phyloP scores from a whole-genome alignment of 2,113 vertebrate genomes.

The Oryzias curvinotus region DNA sequence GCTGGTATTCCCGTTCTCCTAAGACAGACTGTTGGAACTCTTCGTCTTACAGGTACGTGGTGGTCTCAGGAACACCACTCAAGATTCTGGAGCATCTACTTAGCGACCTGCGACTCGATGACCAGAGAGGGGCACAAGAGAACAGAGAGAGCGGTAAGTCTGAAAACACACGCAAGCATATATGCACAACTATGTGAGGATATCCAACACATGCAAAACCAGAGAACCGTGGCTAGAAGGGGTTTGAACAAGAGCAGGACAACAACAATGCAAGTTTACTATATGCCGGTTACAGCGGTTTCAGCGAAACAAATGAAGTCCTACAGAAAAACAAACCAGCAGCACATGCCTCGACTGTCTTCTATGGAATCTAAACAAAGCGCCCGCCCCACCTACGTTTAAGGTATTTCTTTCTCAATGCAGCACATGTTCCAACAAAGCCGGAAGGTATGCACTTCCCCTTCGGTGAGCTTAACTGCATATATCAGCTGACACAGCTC shows the following conservation, averaged over 20 bases:
- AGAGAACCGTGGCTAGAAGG: neutral
- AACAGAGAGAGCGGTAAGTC: slow-evolving; percentile 92
- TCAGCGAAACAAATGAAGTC: neutral
- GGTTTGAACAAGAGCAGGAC: neutral
- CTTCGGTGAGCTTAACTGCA: neutral
- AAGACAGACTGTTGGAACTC: slow-evolving; percentile 80
- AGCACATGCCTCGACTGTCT: neutral
- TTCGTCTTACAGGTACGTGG: slow-evolving; percentile 90
- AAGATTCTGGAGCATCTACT: slow-evolving; percentile 97
- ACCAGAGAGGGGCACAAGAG: slow-evolving; percentile 82
- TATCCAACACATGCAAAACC: neutral
- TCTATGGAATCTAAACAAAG: neutral
- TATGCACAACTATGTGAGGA: neutral
- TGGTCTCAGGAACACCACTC: slow-evolving; percentile 95
- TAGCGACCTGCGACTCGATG: slow-evolving; percentile 91
- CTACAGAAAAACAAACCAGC: neutral
- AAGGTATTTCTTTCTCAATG: slow-evolving; percentile 23
- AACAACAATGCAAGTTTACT: neutral
- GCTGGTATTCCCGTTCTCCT: slow-evolving; percentile 72
- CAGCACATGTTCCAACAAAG: slow-evolving; percentile 53
- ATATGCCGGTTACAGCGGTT: neutral
- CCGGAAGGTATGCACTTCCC: slow-evolving; percentile 16
- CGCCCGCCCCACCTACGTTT: neutral
- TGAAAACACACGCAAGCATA: neutral
- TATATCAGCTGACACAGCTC: slow-evolving; percentile 18